phyloP scores from a whole-genome alignment of 2,888 invertebrate species.

The Melangyna quadrimaculata region DNA sequence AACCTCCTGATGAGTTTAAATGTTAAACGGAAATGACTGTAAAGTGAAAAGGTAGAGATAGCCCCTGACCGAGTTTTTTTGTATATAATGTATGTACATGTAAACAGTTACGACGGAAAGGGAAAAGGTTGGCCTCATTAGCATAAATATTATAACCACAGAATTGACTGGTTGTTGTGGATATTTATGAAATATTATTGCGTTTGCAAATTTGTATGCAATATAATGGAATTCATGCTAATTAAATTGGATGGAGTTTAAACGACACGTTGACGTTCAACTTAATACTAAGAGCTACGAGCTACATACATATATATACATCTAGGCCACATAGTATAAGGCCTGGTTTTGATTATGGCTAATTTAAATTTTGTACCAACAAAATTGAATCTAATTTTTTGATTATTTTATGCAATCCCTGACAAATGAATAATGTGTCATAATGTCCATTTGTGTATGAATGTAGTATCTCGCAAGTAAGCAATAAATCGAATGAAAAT shows the following conservation, averaged over 20 bases:
- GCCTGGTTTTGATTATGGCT: background rate
- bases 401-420: no score
- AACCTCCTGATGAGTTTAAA: conserved; percentile 21
- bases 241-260: background rate
- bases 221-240: background rate
- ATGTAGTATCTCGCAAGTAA: no score
- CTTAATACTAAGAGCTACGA: background rate
- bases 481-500: no score
- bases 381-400: no score
- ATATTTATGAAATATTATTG: conserved; percentile 38
- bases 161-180: background rate
- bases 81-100: background rate
- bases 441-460: no score
- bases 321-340: background rate
- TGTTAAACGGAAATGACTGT: conserved; percentile 42
- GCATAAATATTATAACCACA: conserved; percentile 38
- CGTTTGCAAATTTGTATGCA: conserved; percentile 33
- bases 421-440: no score
- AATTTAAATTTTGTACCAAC: no score
- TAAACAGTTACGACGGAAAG: background rate
- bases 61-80: conserved; percentile 55
- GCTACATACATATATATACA: no score
- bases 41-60: conserved; percentile 31
- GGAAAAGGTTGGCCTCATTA: conserved; percentile 41
- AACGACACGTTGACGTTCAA: background rate